Conservation (phyloP, 2,113 vertebrate genomes). For the Macrotus californicus region DNA sequence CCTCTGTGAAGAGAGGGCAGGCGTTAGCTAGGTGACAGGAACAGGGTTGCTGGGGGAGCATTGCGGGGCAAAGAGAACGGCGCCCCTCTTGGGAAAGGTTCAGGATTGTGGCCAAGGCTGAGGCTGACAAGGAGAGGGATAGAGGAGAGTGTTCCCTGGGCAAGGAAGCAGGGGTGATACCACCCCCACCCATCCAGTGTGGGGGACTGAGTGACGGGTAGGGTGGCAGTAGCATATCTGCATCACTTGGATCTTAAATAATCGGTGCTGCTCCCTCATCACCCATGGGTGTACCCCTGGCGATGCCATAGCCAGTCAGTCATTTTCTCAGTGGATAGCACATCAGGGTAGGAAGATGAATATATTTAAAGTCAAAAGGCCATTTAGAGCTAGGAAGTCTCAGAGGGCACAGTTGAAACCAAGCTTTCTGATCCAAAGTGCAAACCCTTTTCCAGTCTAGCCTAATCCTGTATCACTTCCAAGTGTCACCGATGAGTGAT, state of each 20-base stretch:
- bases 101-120: too few species aligned
- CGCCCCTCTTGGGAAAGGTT: not conserved
- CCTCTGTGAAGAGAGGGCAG: constrained; percentile 27
- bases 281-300: rapidly evolving
- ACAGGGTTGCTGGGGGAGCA: rapidly evolving
- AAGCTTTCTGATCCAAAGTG: not conserved
- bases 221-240: too few species aligned
- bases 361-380: not conserved
- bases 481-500: rapidly evolving
- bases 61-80: too few species aligned
- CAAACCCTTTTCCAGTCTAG: too few species aligned
- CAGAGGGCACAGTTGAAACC: too few species aligned
- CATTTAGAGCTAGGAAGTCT: not conserved
- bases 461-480: not conserved
- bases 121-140: not conserved
- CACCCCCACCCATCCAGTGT: not conserved
- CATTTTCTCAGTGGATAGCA: not conserved
- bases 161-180: not conserved
- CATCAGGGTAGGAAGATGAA: not conserved
- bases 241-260: too few species aligned
- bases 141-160: too few species aligned
- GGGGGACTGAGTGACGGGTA: not conserved
- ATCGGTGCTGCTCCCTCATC: too few species aligned
- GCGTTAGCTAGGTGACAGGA: not conserved
- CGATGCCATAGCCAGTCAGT: rapidly evolving